Conservation (phyloP, 2,888 invertebrate species). For the Drosophila macrothrix region DNA sequence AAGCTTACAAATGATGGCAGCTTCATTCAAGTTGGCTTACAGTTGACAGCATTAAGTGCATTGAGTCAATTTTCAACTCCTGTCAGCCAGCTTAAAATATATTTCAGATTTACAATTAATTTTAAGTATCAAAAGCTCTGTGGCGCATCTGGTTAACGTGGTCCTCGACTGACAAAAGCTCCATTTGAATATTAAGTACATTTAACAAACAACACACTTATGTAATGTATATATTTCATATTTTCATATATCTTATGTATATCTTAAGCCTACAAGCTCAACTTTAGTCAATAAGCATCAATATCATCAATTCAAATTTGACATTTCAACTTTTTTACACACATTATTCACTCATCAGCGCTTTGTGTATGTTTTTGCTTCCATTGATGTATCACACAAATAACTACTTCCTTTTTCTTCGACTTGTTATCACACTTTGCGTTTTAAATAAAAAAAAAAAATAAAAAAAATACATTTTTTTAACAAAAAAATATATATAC, state of each 20-base stretch:
- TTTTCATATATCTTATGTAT: conserved; percentile 42
- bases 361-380: conserved; percentile 80
- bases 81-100: conserved; percentile 24
- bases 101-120: conserved; percentile 45
- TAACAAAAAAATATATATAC: conserved; percentile 51
- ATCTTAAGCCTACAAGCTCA: conserved; percentile 40
- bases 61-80: conserved; percentile 2
- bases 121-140: conserved; percentile 36
- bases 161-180: conserved; percentile 33
- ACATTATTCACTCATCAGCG: conserved; percentile 70
- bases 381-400: conserved; percentile 67
- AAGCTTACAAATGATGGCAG: conserved; percentile 21
- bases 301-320: conserved; percentile 27
- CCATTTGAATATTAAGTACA: conserved; percentile 30
- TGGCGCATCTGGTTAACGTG: conserved; percentile 34
- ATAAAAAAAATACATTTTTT: conserved; percentile 38
- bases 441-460: conserved; percentile 50
- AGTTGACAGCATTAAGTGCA: background rate
- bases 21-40: conserved; percentile 27
- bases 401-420: conserved; percentile 61
- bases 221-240: conserved; percentile 59
- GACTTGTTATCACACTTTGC: conserved; percentile 69
- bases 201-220: conserved; percentile 45
- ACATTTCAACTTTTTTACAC: conserved; percentile 20
- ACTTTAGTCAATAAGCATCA: conserved; percentile 50